phyloP scores from a whole-genome alignment of 2,888 invertebrate species.

The Latheticus oryzae region DNA sequence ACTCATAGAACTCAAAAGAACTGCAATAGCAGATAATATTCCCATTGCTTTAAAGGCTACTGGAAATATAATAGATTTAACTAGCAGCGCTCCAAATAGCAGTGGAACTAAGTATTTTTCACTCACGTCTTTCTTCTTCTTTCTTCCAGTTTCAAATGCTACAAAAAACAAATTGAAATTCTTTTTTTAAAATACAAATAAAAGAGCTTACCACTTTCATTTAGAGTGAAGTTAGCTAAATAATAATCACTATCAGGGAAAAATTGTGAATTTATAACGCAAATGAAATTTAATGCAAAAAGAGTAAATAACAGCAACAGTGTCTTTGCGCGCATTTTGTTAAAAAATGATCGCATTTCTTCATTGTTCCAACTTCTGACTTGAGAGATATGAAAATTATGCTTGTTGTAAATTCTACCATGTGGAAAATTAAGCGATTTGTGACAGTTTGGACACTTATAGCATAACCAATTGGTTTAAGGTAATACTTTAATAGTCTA shows the following conservation, averaged over 20 bases:
- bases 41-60: conserved; percentile 76
- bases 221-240: too few relatives aligned
- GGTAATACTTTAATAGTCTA: too few relatives aligned
- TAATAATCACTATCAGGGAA: too few relatives aligned
- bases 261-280: too few relatives aligned
- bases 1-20: conserved; percentile 68
- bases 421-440: conserved; percentile 33
- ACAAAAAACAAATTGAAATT: conserved; percentile 5
- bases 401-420: conserved; percentile 6
- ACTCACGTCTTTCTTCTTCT: conserved; percentile 60
- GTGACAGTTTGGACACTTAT: conserved; percentile 7
- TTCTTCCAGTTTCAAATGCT: conserved; percentile 41
- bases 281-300: background rate
- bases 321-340: conserved; percentile 13
- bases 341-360: too few relatives aligned
- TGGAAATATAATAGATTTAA: conserved; percentile 76
- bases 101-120: conserved; percentile 73
- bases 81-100: conserved; percentile 72
- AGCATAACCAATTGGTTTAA: background rate
- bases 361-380: too few relatives aligned
- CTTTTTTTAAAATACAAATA: background rate
- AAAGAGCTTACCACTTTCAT: too few relatives aligned
- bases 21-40: conserved; percentile 72
- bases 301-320: background rate
- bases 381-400: conserved; percentile 32